These are phyloP conservation scores for Tetragonisca angustula DNA, from an alignment of 2,888 invertebrate species.

Conservation along the genomic window DNA sequence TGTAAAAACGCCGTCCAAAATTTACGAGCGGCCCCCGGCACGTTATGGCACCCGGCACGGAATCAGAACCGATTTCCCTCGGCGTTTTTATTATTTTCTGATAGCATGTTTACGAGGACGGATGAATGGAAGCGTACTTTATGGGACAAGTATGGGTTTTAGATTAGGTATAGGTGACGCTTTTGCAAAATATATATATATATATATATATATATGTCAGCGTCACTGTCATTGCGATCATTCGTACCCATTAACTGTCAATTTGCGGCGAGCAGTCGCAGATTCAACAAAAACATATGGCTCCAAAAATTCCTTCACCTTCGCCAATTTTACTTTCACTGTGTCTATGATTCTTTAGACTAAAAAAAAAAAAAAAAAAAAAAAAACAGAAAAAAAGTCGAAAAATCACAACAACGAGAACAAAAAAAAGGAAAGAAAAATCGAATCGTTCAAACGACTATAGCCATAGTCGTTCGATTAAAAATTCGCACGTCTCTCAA, in stretches of 20 bases:
- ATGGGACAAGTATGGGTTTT: conserved; percentile 81
- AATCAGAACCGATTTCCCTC: conserved; percentile 70
- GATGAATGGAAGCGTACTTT: conserved; percentile 79
- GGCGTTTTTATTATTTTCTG: conserved; percentile 80
- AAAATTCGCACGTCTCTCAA: background rate
- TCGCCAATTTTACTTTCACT: too few species aligned
- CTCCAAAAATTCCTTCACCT: background rate
- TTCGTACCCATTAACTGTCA: conserved; percentile 38
- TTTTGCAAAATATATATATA: conserved; percentile 56
- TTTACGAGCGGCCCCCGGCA: conserved; percentile 73
- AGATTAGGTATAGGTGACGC: conserved; percentile 73
- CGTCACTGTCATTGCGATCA: conserved; percentile 43
- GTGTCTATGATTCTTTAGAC: background rate
- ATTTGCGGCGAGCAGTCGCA: conserved; percentile 6
- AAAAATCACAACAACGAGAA: background rate
- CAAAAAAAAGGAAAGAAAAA: background rate
- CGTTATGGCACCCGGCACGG: conserved; percentile 62
- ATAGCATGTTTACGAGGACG: conserved; percentile 74
- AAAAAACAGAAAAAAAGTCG: too few species aligned
- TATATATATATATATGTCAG: background rate
- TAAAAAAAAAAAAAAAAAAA: too few species aligned
- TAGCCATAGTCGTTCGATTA: background rate
- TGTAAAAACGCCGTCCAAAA: conserved; percentile 69
- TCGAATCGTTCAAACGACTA: background rate
- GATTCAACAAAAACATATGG: background rate